Conservation (phyloP, 2,797 vertebrate species). For the Catamblyrhynchus diadema region DNA sequence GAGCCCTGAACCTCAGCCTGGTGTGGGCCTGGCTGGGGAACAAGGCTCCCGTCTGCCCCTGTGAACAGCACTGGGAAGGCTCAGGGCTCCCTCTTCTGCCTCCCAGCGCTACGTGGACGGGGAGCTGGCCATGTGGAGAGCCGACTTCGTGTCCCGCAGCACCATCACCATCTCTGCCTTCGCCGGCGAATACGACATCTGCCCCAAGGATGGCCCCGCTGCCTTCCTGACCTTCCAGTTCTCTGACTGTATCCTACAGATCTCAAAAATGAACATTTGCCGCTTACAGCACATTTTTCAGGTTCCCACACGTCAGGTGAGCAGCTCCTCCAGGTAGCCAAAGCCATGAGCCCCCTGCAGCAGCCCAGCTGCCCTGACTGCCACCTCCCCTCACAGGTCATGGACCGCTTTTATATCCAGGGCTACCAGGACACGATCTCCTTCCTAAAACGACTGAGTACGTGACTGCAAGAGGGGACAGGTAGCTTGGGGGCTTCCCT, state of each 20-base stretch:
- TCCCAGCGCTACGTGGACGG: not conserved
- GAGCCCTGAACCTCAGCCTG: not conserved
- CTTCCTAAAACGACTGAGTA: conserved; percentile 23
- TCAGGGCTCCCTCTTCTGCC: not conserved
- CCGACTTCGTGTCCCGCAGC: not conserved
- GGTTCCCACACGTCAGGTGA: fast-evolving
- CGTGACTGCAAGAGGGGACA: not conserved
- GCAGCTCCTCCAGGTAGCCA: not conserved
- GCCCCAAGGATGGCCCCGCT: not conserved
- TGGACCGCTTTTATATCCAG: fast-evolving
- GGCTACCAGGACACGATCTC: not conserved
- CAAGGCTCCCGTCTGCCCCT: not conserved
- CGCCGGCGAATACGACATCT: not conserved
- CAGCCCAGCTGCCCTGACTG: not conserved
- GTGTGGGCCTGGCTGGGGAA: not conserved
- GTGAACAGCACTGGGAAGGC: not conserved
- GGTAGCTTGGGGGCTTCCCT: not conserved
- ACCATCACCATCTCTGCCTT: not conserved
- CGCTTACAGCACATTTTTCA: fast-evolving
- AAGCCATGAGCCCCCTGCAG: not conserved
- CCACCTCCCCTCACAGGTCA: not conserved
- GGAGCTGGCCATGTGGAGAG: not conserved
- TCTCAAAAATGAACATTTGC: not conserved
- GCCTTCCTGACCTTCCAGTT: not conserved
- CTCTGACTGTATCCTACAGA: fast-evolving